Conservation (phyloP, 2,888 invertebrate species). For the Incurvaria masculella region DNA sequence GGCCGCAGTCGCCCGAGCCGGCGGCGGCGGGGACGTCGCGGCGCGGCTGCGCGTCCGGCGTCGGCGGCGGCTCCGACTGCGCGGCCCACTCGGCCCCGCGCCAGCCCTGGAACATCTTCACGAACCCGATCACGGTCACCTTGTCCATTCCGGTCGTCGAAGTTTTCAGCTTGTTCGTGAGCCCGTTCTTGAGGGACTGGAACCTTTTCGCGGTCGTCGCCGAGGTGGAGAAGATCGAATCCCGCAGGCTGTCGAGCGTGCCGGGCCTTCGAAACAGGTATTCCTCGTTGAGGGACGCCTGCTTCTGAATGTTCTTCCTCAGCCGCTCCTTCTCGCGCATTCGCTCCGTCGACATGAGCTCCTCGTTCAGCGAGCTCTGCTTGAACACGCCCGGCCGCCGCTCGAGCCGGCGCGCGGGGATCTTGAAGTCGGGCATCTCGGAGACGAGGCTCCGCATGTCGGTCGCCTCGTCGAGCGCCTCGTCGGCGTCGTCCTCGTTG, state of each 20-base stretch:
- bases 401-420: slow-evolving; percentile 41
- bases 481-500: slow-evolving; percentile 68
- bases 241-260: slow-evolving; percentile 67
- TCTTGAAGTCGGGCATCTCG: slow-evolving; percentile 64
- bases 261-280: slow-evolving; percentile 67
- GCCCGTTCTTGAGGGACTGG: slow-evolving; percentile 74
- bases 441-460: slow-evolving; percentile 67
- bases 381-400: slow-evolving; percentile 65
- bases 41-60: slow-evolving; percentile 18
- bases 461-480: slow-evolving; percentile 62
- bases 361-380: slow-evolving; percentile 86
- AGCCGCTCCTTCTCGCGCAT: slow-evolving; percentile 79
- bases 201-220: slow-evolving; percentile 70
- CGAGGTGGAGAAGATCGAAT: slow-evolving; percentile 70
- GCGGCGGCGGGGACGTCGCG: slow-evolving; percentile 20
- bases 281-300: slow-evolving; percentile 85
- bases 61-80: slow-evolving; percentile 35
- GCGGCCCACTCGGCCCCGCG: slow-evolving; percentile 54
- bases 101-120: slow-evolving; percentile 81
- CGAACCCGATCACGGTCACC: slow-evolving; percentile 78
- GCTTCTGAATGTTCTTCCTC: slow-evolving; percentile 82
- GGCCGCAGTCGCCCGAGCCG: slow-evolving; percentile 46
- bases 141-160: slow-evolving; percentile 82
- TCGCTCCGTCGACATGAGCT: slow-evolving; percentile 83
- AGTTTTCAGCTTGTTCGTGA: slow-evolving; percentile 79